Percentiles rank a stretch among this genome's conserved stretches.
phyloP scores from a whole-genome alignment of 2,113 vertebrate species.

The Anser cygnoides region DNA sequence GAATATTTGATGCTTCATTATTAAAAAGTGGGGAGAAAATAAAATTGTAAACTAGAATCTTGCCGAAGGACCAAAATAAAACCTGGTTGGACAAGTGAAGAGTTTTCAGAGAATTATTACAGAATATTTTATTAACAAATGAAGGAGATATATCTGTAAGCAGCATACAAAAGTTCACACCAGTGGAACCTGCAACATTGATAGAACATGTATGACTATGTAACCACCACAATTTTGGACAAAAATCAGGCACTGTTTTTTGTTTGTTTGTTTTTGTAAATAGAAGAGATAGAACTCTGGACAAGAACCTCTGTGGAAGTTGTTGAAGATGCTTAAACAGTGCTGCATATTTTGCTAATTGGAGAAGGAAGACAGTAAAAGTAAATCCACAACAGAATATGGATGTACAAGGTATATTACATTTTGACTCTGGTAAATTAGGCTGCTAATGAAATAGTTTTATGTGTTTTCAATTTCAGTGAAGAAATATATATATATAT shows the following conservation, averaged over 20 bases:
- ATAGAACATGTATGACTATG: neutral
- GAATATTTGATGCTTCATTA: neutral
- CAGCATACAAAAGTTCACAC: neutral
- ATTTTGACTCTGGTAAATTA: neutral
- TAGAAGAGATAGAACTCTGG: neutral
- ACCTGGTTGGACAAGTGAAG: neutral
- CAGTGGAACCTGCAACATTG: neutral
- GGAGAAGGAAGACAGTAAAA: neutral
- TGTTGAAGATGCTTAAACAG: neutral
- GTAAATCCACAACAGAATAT: neutral
- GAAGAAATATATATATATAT: too few relatives aligned
- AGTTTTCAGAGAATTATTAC: neutral
- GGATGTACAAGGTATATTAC: neutral
- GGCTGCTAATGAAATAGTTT: rapidly evolving
- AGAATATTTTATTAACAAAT: neutral
- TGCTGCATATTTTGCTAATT: neutral
- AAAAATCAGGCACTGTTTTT: neutral
- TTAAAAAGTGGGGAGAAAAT: neutral
- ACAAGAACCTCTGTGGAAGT: neutral
- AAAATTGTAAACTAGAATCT: neutral
- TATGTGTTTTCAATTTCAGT: neutral
- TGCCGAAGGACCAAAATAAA: neutral
- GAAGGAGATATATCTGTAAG: neutral
- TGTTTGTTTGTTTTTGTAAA: neutral
- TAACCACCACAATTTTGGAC: neutral